A percentile compares a stretch with the other conserved stretches of the same genome.
These are phyloP conservation scores for Saxidomus purpurata DNA, from an alignment of 1,140 invertebrate species.

Conservation along the genomic window DNA sequence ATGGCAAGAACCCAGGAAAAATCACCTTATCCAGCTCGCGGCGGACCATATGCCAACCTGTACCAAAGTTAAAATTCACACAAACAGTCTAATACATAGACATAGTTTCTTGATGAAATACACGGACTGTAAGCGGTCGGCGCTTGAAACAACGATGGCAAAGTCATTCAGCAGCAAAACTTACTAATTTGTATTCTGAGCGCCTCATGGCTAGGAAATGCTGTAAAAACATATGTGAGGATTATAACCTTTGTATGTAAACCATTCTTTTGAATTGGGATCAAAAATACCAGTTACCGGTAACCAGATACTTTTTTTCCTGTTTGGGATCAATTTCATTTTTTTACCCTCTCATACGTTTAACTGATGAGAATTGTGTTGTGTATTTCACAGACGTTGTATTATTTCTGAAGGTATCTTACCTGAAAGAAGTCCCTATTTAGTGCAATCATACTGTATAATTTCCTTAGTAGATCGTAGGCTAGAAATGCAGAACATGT, in stretches of 20 bases:
- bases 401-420: neutral
- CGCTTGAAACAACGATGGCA: too few species aligned
- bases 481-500: neutral
- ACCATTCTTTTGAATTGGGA: neutral
- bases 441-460: conserved; percentile 31
- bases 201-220: too few species aligned
- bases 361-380: neutral
- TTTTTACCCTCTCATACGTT: neutral
- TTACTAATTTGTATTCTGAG: too few species aligned
- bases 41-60: conserved; percentile 66
- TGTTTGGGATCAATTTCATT: neutral
- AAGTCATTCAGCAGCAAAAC: too few species aligned
- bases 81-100: neutral
- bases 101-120: neutral
- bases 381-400: neutral
- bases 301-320: too few species aligned
- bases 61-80: conserved; percentile 57
- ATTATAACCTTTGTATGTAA: neutral
- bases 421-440: neutral
- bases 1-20: conserved; percentile 71
- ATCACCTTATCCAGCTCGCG: conserved; percentile 67
- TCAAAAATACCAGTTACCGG: neutral
- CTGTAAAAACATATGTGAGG: too few species aligned
- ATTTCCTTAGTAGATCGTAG: neutral
- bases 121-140: too few species aligned